These are phyloP conservation scores for Actinopyga echinites DNA, from an alignment of 53 echinoderm and acorn worm species.

Conservation along the genomic window DNA sequence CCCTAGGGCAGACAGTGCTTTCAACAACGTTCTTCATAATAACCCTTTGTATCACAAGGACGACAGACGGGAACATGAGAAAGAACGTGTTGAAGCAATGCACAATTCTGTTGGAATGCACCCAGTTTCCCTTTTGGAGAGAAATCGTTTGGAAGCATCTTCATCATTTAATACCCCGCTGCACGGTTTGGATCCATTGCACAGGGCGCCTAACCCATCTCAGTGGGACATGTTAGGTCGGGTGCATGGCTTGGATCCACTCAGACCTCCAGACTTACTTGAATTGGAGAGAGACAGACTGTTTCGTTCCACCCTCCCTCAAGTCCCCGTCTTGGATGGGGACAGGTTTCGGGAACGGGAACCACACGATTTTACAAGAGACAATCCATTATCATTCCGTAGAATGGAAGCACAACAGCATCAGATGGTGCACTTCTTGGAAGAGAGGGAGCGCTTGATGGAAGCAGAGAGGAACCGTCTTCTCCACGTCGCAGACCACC, in stretches of 20 bases:
- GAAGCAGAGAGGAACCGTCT: constrained; percentile 88
- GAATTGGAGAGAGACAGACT: constrained; percentile 97
- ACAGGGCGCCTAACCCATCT: constrained; percentile 69
- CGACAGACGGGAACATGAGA: constrained; percentile 77
- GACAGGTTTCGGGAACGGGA: constrained; percentile 93
- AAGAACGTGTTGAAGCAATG: constrained; percentile 34
- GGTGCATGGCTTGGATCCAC: constrained; percentile 62
- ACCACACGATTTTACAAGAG: constrained; percentile 94
- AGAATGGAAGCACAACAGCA: constrained; percentile 73
- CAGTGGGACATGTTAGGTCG: constrained; percentile 80
- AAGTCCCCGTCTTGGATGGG: constrained; percentile 82
- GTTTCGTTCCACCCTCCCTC: constrained; percentile 74
- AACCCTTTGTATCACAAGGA: constrained; percentile 69
- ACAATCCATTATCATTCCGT: constrained; percentile 87
- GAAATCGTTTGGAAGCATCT: constrained; percentile 64
- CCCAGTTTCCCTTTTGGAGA: constrained; percentile 78
- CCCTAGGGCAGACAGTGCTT: constrained; percentile 80
- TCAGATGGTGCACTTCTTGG: constrained; percentile 88
- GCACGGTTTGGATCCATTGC: constrained; percentile 56
- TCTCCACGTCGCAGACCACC: constrained; percentile 66
- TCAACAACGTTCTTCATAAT: constrained; percentile 87
- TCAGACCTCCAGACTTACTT: constrained; percentile 64
- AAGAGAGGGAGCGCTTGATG: constrained; percentile 76
- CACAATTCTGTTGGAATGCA: constrained; percentile 35
- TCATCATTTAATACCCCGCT: constrained; percentile 57